Evolutionary conservation across 1,140 invertebrate genomes (phyloP), one percentile per base, ranked within the genome.

Genomic region (Saxidomus purpurata): DNA sequence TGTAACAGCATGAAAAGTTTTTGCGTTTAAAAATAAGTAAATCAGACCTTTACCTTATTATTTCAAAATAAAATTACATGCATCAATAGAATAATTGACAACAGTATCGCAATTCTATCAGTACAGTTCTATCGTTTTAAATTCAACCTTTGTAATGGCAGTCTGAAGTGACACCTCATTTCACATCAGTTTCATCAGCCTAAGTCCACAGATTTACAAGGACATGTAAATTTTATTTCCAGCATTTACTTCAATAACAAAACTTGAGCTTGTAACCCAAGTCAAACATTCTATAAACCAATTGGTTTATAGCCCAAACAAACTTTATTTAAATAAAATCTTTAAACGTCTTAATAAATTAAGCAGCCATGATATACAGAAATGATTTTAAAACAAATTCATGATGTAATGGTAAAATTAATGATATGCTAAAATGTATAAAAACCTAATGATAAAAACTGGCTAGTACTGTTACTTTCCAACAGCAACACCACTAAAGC

Each of bases 401-500:
- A 76, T 76, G 43, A 49, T 49, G 0, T n/a, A 25, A 79, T 79
- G 71, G 25, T 76, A 49, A 25, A 76, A 49, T 31, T 2, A 76
- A 79, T 79, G 76, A 79, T 79, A 79, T 79, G 76, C 36, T 76
- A 79, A 71, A 71, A 79, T 79, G 76, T 79, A 79, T 79, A 79
- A 79, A 43, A 74, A 74, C 69, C 31, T 69, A 34, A 69, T 69
- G 63, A 69, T 43, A 59, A 59, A 15, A 79, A 55, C 28, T 79
- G 76, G 76, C 76, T 79, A 11, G 22, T 79, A 79, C 49, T 79
- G 76, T 52, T 79, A 52, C 31, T 25, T 79, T 36, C 25, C 19
- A 79, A 79, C 49, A 55, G 76, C 47, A 79, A 79, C 43, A 79
- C 47, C 49, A 79, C 76, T 79, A 79, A 79, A 79, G 76, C 76